Conservation (phyloP, 1,140 invertebrate genomes). For the Drosophila oshimai region DNA sequence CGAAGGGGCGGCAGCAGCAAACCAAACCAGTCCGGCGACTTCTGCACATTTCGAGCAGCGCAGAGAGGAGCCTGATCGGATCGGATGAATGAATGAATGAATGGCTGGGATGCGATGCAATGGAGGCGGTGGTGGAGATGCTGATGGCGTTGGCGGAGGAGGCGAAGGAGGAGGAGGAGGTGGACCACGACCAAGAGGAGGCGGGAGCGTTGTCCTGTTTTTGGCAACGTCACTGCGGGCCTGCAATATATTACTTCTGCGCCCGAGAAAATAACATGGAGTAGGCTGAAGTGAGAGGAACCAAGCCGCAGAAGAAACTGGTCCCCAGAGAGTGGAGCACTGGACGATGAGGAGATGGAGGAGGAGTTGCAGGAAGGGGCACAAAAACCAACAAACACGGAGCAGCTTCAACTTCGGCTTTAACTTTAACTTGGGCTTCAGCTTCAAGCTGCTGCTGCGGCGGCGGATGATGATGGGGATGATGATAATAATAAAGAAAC, state of each 20-base stretch:
- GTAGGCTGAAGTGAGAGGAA: conserved; percentile 2
- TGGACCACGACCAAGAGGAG: not conserved
- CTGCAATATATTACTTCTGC: conserved; percentile 71
- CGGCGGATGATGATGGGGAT: conserved; percentile 70
- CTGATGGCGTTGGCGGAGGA: conserved; percentile 9
- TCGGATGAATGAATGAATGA: conserved; percentile 74
- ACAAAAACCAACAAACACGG: conserved; percentile 36
- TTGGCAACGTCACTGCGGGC: conserved; percentile 71
- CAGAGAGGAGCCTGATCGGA: conserved; percentile 22
- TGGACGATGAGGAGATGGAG: conserved; percentile 5
- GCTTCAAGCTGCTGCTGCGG: conserved; percentile 43
- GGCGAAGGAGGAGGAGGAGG: not conserved
- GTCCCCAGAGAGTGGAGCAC: conserved; percentile 6
- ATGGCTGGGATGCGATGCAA: conserved; percentile 31
- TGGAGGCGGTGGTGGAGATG: not conserved
- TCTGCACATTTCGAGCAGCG: conserved; percentile 77
- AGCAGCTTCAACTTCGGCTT: conserved; percentile 30
- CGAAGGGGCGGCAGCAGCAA: conserved; percentile 32
- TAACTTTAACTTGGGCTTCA: conserved; percentile 29
- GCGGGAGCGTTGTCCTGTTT: conserved; percentile 66
- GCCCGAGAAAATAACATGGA: conserved; percentile 40
- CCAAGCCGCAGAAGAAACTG: conserved; percentile 19
- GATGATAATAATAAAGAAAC: conserved; percentile 81
- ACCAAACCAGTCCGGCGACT: conserved; percentile 74
- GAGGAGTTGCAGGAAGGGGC: conserved; percentile 37